A percentile compares a stretch with the other conserved stretches of the same genome.
Conservation (phyloP, 2,797 vertebrate species). For the Alca torda region DNA sequence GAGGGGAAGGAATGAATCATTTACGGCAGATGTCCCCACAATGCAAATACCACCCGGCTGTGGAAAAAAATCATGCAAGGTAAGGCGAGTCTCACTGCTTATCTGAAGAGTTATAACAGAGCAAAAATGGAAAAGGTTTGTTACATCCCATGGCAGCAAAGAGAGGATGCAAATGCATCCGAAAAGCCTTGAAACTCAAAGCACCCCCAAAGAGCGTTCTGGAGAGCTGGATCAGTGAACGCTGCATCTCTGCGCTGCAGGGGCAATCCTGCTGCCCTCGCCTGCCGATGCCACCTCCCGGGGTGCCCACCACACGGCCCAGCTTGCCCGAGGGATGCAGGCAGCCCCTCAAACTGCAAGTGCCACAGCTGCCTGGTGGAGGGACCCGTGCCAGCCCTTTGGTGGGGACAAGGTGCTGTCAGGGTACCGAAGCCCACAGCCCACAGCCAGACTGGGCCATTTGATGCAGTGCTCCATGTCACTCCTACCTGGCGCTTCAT, state of each 20-base stretch:
- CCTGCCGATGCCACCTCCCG: accelerated
- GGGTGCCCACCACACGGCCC: neutral
- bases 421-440: accelerated
- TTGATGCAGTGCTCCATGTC: neutral
- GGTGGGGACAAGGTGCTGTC: neutral
- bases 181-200: neutral
- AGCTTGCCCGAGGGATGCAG: neutral
- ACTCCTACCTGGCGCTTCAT: neutral
- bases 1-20: constrained; percentile 8
- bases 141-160: neutral
- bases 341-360: neutral
- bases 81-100: neutral
- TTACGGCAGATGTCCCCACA: constrained; percentile 8
- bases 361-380: neutral
- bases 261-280: neutral
- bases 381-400: neutral
- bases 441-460: neutral
- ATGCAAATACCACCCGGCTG: neutral
- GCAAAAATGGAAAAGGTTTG: neutral
- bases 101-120: neutral
- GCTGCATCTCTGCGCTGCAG: neutral
- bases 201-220: neutral
- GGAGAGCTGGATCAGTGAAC: neutral
- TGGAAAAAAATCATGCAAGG: neutral
- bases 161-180: neutral